Conservation (phyloP, 1,140 invertebrate genomes). For the Streblospio benedicti region DNA sequence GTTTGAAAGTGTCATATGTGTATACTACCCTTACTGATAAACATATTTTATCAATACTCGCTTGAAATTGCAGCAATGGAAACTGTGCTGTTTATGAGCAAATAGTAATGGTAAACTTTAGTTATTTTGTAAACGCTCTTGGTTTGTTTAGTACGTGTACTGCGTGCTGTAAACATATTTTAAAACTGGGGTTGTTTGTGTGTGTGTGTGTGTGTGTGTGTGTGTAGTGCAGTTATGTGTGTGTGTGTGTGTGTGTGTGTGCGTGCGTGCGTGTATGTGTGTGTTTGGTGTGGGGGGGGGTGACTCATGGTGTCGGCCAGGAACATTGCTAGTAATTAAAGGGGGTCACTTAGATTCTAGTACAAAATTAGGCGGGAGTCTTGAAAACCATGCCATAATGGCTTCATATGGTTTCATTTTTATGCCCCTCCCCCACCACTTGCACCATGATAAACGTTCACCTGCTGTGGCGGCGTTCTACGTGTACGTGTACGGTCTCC, state of each 20-base stretch:
- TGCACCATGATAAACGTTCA: background rate
- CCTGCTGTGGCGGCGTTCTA: background rate
- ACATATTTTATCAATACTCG: too few species aligned
- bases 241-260: conserved; percentile 6
- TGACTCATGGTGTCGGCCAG: background rate
- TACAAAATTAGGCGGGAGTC: background rate
- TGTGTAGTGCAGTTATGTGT: background rate
- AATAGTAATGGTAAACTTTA: too few species aligned
- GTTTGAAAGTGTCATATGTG: too few species aligned
- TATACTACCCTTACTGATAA: too few species aligned
- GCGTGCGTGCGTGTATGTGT: conserved; percentile 6
- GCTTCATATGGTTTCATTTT: background rate
- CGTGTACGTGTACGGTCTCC: background rate
- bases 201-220: background rate
- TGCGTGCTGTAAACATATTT: too few species aligned
- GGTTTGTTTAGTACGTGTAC: too few species aligned
- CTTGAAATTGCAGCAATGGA: too few species aligned
- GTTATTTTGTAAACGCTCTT: too few species aligned
- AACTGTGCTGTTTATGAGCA: too few species aligned
- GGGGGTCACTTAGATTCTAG: background rate
- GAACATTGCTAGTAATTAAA: background rate
- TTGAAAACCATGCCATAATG: background rate
- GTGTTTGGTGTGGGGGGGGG: background rate
- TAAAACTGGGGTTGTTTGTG: too few species aligned
- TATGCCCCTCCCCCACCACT: background rate